Base-by-base conservation (phyloP, 1,140 invertebrate genomes). In the Penaeus vannamei region DNA sequence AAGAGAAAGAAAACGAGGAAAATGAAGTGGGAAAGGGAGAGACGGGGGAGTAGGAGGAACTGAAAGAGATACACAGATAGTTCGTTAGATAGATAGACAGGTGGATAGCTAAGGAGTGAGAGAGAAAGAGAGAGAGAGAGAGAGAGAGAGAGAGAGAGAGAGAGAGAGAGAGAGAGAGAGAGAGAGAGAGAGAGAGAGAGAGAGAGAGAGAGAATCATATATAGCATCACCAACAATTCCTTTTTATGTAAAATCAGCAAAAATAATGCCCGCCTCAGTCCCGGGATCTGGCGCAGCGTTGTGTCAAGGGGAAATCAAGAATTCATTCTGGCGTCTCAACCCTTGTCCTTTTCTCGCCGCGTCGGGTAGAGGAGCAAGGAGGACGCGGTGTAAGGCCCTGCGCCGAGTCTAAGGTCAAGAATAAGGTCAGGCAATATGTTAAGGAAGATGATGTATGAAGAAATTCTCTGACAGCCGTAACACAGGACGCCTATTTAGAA, bases 181-280 rank as follows among this genome's bases (percentile, higher is more conserved):
- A 46, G 79, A 81, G 32, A 46, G 79, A 20, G 42, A 53, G 79
- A 81, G 79, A 81, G 79, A 81, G 32, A 53, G 79, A 23, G 79
- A 53, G 17, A 53, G 53, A 42, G 36, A 22, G 69, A 29, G 36
- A 20, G 26, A 20, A 8, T n/a, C 22, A 12, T 76, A 17, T 36
- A 10, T 4, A 7, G 36, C 36, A 42, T 42, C 36, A 7, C 36
- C 72, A 76, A 29, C 19, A 76, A 29, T 19, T 32, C 19, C 14
- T 76, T 26, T 32, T 76, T n/a, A 29, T 32, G 20, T 22, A 32
- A 7, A 14, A 29, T 26, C 29, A 76, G n/a, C 5, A 26, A 76
- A 76, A 76, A 7, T 76, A 76, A 12, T 53, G 53, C 12, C 53
- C 12, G 53, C 53, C 53, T 53, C 53, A 53, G 53, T 10, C 17